phyloP scores from a whole-genome alignment of 2,797 vertebrate genomes.

The Rhynchonycteris naso region DNA sequence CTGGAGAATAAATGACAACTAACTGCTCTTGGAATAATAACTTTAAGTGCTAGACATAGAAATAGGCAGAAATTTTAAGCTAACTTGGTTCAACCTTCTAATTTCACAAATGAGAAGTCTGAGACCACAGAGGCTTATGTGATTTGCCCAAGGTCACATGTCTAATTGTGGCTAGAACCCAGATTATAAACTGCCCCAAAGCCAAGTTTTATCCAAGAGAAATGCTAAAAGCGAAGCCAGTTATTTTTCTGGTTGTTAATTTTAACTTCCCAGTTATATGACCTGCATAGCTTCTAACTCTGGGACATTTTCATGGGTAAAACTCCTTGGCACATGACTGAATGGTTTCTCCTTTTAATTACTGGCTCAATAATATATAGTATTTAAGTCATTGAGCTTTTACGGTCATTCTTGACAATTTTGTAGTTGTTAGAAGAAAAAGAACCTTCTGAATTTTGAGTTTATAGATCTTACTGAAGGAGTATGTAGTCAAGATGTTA shows the following conservation, averaged over 20 bases:
- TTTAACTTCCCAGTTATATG: constrained; percentile 63
- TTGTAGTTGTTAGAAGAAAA: constrained; percentile 39
- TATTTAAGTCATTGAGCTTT: neutral
- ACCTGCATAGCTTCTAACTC: constrained; percentile 61
- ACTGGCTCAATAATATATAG: neutral
- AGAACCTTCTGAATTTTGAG: constrained; percentile 37
- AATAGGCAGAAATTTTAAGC: constrained; percentile 19
- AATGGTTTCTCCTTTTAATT: constrained; percentile 48
- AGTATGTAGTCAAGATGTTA: neutral
- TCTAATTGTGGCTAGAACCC: constrained; percentile 40
- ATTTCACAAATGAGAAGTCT: constrained; percentile 60
- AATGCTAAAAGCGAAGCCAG: constrained; percentile 38
- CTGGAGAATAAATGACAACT: constrained; percentile 36
- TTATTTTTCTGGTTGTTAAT: constrained; percentile 63
- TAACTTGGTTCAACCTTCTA: constrained; percentile 37
- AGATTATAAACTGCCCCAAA: constrained; percentile 45
- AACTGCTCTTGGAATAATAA: constrained; percentile 2
- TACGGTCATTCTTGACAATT: constrained; percentile 51
- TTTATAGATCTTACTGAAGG: constrained; percentile 31
- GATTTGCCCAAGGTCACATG: constrained; percentile 45
- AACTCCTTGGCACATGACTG: constrained; percentile 48
- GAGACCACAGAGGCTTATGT: constrained; percentile 19
- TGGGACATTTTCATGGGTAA: constrained; percentile 18
- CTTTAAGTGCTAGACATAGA: neutral
- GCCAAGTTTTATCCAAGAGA: constrained; percentile 53